Conservation (phyloP, 2,797 vertebrate species). For the Eospalax fontanierii region DNA sequence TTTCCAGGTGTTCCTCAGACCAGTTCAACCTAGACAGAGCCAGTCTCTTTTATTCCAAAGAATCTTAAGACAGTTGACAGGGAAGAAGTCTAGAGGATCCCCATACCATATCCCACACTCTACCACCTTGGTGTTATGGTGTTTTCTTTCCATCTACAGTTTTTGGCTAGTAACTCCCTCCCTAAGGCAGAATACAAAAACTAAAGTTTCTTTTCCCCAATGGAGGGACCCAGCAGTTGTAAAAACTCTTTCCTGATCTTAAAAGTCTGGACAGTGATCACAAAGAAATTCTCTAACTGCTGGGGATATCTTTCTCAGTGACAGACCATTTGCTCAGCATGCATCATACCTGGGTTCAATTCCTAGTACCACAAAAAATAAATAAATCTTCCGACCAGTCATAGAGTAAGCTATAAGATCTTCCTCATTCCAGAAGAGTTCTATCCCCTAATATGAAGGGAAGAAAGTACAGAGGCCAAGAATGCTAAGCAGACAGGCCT, state of each 20-base stretch:
- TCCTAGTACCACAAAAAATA: background rate
- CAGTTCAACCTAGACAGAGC: conserved; percentile 28
- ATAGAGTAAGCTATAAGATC: background rate
- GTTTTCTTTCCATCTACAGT: background rate
- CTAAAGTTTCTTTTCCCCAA: background rate
- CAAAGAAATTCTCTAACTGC: background rate
- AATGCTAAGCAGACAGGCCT: background rate
- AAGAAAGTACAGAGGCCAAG: background rate
- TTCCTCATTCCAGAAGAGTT: background rate
- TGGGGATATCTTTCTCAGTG: background rate
- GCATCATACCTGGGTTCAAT: background rate
- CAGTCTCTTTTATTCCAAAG: background rate
- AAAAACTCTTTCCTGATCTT: background rate
- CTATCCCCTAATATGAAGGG: background rate
- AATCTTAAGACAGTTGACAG: background rate
- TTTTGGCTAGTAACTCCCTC: background rate
- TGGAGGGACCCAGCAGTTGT: background rate
- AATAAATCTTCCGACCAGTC: background rate
- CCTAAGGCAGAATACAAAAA: background rate
- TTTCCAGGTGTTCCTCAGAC: background rate
- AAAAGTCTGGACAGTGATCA: background rate
- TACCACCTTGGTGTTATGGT: background rate
- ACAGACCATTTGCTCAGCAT: background rate
- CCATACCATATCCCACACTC: background rate
- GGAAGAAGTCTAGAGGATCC: background rate